A percentile compares a stretch with the other conserved stretches of the same genome.
These are phyloP conservation scores for Hypotaenidia okinawae DNA, from an alignment of 2,797 vertebrate genomes.

Conservation along the genomic window DNA sequence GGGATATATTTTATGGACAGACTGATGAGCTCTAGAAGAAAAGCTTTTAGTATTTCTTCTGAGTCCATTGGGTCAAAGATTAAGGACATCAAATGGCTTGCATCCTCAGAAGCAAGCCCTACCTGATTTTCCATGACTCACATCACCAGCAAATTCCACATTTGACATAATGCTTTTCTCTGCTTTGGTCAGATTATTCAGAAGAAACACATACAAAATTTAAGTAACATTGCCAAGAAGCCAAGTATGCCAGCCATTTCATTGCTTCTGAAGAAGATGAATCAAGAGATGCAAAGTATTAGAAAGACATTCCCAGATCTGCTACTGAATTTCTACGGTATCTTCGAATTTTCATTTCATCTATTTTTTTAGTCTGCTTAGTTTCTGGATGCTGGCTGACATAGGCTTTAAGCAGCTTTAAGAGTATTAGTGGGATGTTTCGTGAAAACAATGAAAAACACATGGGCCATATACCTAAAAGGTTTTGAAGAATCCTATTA, in stretches of 20 bases:
- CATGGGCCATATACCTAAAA: neutral
- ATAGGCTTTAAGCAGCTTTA: neutral
- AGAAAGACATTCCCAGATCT: neutral
- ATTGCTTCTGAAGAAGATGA: neutral
- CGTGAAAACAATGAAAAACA: neutral
- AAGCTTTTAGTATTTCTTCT: neutral
- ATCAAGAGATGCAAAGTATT: neutral
- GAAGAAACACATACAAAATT: neutral
- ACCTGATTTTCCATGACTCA: neutral
- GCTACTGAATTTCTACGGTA: neutral
- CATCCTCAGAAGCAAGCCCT: neutral
- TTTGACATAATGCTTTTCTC: neutral
- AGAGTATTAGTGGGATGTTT: neutral
- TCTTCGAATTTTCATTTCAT: neutral
- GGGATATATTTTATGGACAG: neutral
- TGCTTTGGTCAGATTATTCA: neutral
- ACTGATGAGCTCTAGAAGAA: neutral
- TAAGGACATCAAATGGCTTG: neutral
- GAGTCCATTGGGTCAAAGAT: neutral
- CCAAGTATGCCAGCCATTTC: neutral
- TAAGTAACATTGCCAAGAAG: neutral
- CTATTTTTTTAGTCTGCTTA: neutral
- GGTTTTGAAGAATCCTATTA: neutral
- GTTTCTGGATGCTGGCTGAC: neutral
- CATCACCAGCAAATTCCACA: neutral